Evolutionary conservation across 2,797 vertebrate genomes (phyloP).

Genomic region (Glossophaga mutica): DNA sequence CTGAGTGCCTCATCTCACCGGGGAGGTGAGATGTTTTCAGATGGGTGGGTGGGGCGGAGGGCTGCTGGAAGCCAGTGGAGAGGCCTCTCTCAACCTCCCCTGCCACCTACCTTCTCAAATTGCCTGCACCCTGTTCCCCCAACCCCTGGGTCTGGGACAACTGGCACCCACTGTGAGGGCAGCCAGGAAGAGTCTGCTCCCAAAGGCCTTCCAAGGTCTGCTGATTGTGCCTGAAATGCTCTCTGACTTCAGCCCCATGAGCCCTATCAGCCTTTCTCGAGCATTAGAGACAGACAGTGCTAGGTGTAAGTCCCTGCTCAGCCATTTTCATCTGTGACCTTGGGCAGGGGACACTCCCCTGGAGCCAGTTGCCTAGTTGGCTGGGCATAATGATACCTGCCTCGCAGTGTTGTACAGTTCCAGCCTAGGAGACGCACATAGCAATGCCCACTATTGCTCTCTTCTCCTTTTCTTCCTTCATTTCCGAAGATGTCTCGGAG

Average conservation of each 20-base stretch:
- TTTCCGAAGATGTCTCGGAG: not conserved
- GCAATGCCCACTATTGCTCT: accelerated
- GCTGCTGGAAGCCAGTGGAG: not conserved
- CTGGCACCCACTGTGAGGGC: not conserved
- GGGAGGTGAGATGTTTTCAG: not conserved
- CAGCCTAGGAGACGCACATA: not conserved
- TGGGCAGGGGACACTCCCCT: not conserved
- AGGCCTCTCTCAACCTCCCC: not conserved
- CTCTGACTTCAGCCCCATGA: not conserved
- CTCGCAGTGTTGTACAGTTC: accelerated
- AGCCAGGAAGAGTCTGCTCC: not conserved
- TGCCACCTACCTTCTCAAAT: not conserved
- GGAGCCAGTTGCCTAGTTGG: not conserved
- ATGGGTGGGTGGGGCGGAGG: not conserved
- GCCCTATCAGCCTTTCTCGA: not conserved
- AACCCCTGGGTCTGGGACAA: not conserved
- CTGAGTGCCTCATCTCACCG: not conserved
- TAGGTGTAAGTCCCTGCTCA: not conserved
- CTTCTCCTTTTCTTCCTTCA: not conserved
- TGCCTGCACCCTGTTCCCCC: not conserved
- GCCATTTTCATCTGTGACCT: not conserved
- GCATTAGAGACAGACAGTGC: not conserved
- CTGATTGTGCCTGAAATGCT: not conserved
- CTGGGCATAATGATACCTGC: not conserved
- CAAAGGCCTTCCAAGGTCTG: not conserved